Evolutionary conservation across 2,888 invertebrate genomes (phyloP), one percentile per base, ranked within the genome.

Genomic region (Lasius fuliginosus): DNA sequence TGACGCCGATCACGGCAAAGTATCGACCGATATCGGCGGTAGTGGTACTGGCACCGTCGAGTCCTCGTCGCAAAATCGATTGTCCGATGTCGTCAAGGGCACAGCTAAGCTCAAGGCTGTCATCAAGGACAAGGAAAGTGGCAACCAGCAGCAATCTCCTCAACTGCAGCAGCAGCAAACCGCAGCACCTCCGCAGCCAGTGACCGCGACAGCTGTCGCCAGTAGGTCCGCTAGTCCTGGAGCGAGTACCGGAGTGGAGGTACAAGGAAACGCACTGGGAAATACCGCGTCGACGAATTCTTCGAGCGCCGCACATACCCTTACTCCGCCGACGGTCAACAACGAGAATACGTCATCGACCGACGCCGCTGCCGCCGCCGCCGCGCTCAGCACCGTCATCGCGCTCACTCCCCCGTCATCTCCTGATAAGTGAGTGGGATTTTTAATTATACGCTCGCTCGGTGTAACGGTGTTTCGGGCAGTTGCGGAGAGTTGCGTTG

Each of bases 11-110:
- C 90, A 92, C 69, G 90, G 90, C 76, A 94, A 94, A 84, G 81
- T 92, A 46, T 91, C 91, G 42, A 89, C 86, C 67, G 94, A 95
- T 86, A 87, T 90, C 53, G 87, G 85, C 53, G 88, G 89, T 77
- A 93, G 93, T 81, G 92, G 92, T 86, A 3, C 67, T 12, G 65
- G 53, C 12, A 69, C 60, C 69, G 42, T 69, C 8, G 79, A 81
- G 30, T 93, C 89, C 83, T 88, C 95, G 90, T 95, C 95, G 83
- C 95, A 96, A 93, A 96, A 96, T 94, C 96, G 97, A 93, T 95
- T 98, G 92, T 97, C 98, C 15, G 98, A 98, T 94, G 97, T 98
- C 64, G 98, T 98, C 69, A 97, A 97, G 92, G 97, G 97, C 83
- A 97, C 97, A 60, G 96, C 96, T 74, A 97, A 96, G 94, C 95